Evolutionary conservation across 2,797 vertebrate genomes (phyloP).

Genomic region (Prunella strophiata): DNA sequence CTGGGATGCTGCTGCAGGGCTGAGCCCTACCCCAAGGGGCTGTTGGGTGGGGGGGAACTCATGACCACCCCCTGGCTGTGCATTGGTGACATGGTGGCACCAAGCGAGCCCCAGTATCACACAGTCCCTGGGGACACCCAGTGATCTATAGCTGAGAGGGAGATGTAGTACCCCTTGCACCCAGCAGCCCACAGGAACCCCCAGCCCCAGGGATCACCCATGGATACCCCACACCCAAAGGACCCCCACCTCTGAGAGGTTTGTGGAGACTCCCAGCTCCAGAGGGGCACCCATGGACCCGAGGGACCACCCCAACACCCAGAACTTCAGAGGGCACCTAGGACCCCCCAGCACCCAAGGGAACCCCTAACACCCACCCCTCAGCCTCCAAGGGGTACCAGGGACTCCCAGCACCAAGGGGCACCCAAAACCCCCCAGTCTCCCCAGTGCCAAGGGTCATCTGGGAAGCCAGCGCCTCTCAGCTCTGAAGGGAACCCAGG

Average conservation of each 20-base stretch:
- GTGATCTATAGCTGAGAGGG: neutral
- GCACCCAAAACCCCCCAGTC: neutral
- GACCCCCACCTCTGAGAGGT: neutral
- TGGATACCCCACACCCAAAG: neutral
- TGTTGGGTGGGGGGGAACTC: neutral
- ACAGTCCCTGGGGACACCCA: neutral
- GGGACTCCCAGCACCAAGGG: neutral
- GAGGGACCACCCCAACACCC: neutral
- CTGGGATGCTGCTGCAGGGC: neutral
- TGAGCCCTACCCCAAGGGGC: rapidly evolving
- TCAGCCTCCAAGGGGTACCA: neutral
- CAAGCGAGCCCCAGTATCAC: neutral
- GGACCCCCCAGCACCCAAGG: neutral
- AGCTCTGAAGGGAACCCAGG: neutral
- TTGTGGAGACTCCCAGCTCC: neutral
- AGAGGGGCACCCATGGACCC: neutral
- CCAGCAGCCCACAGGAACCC: neutral
- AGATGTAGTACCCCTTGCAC: neutral
- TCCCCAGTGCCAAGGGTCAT: neutral
- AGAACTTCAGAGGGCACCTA: neutral
- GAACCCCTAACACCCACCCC: neutral
- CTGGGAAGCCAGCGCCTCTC: neutral
- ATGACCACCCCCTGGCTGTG: neutral
- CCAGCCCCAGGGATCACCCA: neutral
- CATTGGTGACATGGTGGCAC: neutral